Conservation (phyloP, 2,888 invertebrate genomes). For the Chymomyza caudatula region DNA sequence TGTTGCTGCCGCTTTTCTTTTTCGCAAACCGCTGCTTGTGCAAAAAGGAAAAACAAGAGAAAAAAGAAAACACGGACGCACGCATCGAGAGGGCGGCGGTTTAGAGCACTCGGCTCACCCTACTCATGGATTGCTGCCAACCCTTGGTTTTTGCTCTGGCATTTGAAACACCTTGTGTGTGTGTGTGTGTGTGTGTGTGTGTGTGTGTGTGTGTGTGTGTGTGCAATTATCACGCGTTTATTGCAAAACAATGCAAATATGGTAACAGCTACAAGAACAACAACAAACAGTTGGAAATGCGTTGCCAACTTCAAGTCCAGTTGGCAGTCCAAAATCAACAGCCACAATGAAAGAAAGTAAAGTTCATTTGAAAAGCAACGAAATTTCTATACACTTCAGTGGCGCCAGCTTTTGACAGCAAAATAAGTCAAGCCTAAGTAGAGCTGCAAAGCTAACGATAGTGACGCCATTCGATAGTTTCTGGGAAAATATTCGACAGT, state of each 20-base stretch:
- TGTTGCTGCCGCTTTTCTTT: background rate
- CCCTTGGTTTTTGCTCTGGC: background rate
- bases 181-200: conserved; percentile 5
- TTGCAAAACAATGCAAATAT: conserved; percentile 70
- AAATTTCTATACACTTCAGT: background rate
- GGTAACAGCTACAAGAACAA: conserved; percentile 11
- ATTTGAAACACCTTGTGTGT: conserved; percentile 18
- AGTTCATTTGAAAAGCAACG: background rate
- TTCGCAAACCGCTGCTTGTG: background rate
- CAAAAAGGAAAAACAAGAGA: background rate
- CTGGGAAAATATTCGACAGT: too few relatives aligned
- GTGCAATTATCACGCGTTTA: conserved; percentile 68
- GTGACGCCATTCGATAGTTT: too few relatives aligned
- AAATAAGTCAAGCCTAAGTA: too few relatives aligned
- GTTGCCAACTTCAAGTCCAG: background rate
- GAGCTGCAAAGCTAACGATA: too few relatives aligned
- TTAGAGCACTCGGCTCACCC: background rate
- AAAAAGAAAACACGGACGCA: conserved; percentile 21
- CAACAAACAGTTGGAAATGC: background rate
- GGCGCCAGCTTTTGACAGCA: too few relatives aligned
- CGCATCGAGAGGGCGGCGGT: background rate
- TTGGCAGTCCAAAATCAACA: background rate
- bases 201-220: conserved; percentile 25
- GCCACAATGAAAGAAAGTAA: background rate
- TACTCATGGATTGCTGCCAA: background rate